A percentile compares a stretch with the other conserved stretches of the same genome.
Evolutionary conservation across 2,113 vertebrate genomes (phyloP).

Genomic region (Ellobius talpinus): DNA sequence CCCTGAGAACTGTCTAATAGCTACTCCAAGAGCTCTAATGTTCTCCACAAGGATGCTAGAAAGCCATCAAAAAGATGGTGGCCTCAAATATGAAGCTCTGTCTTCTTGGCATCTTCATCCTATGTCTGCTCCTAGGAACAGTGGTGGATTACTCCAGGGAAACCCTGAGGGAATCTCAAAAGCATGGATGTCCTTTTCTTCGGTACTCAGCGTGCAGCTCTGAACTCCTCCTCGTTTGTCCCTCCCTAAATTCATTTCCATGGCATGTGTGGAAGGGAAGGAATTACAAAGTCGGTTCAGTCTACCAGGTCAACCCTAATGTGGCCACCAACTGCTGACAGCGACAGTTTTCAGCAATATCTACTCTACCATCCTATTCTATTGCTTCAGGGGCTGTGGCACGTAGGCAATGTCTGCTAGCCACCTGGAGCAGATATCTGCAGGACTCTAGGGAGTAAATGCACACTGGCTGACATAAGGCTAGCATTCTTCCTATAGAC

Average conservation of each 20-base stretch:
- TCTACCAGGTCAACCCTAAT: background rate
- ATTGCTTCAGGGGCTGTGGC: background rate
- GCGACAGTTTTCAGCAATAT: background rate
- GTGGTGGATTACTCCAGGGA: background rate
- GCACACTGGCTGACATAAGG: background rate
- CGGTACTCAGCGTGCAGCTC: background rate
- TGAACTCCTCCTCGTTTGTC: background rate
- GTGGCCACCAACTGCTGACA: background rate
- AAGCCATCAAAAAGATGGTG: background rate
- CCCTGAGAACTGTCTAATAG: background rate
- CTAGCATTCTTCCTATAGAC: background rate
- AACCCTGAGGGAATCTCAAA: background rate
- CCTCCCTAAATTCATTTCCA: background rate
- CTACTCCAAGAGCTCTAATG: background rate
- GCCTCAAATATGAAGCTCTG: background rate
- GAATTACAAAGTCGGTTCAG: background rate
- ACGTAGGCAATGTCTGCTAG: background rate
- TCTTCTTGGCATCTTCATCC: background rate
- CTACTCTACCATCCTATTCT: background rate
- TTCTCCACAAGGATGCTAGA: background rate
- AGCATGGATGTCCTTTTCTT: background rate
- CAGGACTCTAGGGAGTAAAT: background rate
- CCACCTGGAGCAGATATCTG: background rate
- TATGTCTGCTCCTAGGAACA: background rate
- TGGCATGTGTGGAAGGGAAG: background rate